Percentiles rank a stretch among this genome's conserved stretches.
Evolutionary conservation across 2,888 invertebrate genomes (phyloP).

Genomic region (Aporophyla lueneburgensis): DNA sequence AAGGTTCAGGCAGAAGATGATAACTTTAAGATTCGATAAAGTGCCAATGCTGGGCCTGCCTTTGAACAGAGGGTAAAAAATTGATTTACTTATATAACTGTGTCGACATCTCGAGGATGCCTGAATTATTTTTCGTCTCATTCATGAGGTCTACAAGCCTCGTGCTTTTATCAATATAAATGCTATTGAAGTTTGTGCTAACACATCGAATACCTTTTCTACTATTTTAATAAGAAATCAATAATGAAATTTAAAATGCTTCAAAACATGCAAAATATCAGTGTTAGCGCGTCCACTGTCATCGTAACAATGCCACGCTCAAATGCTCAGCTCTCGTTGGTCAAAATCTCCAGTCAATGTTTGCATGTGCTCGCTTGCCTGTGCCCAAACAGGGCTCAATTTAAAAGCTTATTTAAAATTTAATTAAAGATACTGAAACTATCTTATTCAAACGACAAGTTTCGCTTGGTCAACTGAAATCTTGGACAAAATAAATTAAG

Average conservation of each 20-base stretch:
- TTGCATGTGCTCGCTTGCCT: slow-evolving; percentile 79
- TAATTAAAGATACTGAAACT: slow-evolving; percentile 43
- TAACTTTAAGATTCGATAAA: background rate
- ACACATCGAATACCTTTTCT: background rate
- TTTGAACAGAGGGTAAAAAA: background rate
- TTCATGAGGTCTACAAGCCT: background rate
- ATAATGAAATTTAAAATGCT: background rate
- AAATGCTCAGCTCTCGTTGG: slow-evolving; percentile 44
- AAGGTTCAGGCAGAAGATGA: background rate
- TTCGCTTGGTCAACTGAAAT: slow-evolving; percentile 66
- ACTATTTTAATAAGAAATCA: background rate
- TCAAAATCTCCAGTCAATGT: slow-evolving; percentile 52
- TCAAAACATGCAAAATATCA: background rate
- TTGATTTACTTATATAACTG: background rate
- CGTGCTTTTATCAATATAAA: background rate
- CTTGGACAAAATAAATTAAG: slow-evolving; percentile 25
- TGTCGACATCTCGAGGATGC: background rate
- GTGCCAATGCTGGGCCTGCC: background rate
- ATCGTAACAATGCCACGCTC: background rate
- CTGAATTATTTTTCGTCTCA: background rate
- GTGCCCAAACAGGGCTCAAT: slow-evolving; percentile 64
- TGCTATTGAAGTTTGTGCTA: background rate
- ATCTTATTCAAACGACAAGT: slow-evolving; percentile 55
- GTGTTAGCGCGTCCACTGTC: background rate
- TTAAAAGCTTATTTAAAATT: slow-evolving; percentile 50